Percentiles rank a stretch among this genome's conserved stretches.
Conservation (phyloP, 2,888 invertebrate genomes). For the Callimorpha dominula region DNA sequence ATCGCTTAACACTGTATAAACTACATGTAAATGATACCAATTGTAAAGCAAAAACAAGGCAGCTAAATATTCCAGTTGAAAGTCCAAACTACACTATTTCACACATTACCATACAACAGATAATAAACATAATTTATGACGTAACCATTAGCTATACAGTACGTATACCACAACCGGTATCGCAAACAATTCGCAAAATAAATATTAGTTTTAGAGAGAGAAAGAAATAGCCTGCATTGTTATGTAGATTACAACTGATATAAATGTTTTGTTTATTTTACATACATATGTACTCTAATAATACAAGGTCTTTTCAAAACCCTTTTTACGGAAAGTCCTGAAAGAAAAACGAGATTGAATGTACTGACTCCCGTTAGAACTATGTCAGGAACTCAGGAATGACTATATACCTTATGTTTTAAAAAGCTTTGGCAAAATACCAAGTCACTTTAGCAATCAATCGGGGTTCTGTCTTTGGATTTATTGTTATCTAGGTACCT, state of each 20-base stretch:
- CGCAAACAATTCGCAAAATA: not conserved
- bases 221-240: constrained; percentile 5
- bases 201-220: not conserved
- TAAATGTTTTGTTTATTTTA: not conserved
- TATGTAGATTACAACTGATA: not conserved
- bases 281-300: not conserved
- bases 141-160: constrained; percentile 1
- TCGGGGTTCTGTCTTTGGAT: not conserved
- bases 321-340: too few species aligned
- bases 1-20: too few species aligned
- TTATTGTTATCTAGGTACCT: not conserved
- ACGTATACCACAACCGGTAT: not conserved
- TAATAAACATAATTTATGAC: constrained; percentile 10
- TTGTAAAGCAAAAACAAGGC: not conserved
- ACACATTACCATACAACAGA: not conserved
- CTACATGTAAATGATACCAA: too few species aligned
- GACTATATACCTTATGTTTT: too few species aligned
- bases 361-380: too few species aligned
- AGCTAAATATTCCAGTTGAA: too few species aligned
- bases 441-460: not conserved
- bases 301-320: too few species aligned
- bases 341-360: too few species aligned
- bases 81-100: too few species aligned
- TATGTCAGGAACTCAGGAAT: too few species aligned
- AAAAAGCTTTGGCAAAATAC: not conserved